phyloP scores from a whole-genome alignment of 2,888 invertebrate genomes.

The Glyphotaelius pellucidus region DNA sequence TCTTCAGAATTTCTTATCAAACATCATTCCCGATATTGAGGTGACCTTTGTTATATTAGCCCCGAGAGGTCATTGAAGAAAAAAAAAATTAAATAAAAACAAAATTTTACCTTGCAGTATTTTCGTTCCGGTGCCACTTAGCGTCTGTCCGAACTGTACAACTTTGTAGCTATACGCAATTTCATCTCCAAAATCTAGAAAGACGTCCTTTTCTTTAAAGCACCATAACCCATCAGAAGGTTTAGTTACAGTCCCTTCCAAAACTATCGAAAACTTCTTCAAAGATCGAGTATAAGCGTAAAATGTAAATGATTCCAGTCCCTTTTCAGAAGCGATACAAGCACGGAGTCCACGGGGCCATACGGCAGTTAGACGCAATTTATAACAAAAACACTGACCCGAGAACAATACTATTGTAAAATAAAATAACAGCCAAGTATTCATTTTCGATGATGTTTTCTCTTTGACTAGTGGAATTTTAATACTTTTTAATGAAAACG shows the following conservation, averaged over 20 bases:
- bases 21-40: not conserved
- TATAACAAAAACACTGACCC: not conserved
- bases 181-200: not conserved
- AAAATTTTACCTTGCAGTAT: conserved; percentile 7
- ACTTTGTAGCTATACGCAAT: conserved; percentile 32
- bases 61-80: not conserved
- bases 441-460: not conserved
- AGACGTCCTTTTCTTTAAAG: not conserved
- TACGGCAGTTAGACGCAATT: not conserved
- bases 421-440: not conserved
- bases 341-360: conserved; percentile 11
- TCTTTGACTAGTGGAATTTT: not conserved
- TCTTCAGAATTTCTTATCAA: not conserved
- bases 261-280: not conserved
- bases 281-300: not conserved
- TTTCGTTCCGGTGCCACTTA: not conserved
- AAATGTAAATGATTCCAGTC: not conserved
- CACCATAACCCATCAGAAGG: conserved; percentile 43
- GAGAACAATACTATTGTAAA: not conserved
- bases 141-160: not conserved
- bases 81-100: not conserved
- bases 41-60: not conserved
- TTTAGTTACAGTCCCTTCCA: not conserved
- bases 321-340: conserved; percentile 16
- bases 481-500: not conserved